A percentile compares a stretch with the other conserved stretches of the same genome.
These are phyloP conservation scores for Hystrix cristata DNA, from an alignment of 2,113 vertebrate genomes.

Conservation along the genomic window DNA sequence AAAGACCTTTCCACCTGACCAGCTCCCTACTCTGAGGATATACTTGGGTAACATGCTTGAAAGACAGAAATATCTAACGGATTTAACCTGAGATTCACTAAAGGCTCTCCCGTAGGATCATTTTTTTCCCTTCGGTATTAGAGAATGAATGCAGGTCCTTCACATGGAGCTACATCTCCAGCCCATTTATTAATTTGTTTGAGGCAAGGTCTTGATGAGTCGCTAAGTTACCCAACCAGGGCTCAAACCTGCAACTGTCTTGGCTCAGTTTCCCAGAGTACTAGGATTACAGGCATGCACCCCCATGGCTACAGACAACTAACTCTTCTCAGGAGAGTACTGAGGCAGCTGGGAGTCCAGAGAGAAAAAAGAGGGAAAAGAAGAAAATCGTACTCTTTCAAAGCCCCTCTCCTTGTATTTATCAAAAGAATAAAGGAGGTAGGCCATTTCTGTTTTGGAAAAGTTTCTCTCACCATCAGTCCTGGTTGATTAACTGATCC, in stretches of 20 bases:
- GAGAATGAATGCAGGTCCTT: neutral
- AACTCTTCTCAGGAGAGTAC: slow-evolving; percentile 61
- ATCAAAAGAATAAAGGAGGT: slow-evolving; percentile 63
- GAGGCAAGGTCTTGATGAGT: neutral
- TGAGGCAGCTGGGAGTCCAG: neutral
- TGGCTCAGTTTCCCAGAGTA: neutral
- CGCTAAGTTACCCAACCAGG: neutral
- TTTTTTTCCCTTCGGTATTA: neutral
- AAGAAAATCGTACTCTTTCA: neutral
- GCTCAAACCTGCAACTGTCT: neutral
- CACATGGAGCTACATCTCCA: neutral
- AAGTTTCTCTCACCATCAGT: slow-evolving; percentile 43
- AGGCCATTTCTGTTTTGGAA: neutral
- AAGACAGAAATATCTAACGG: slow-evolving; percentile 60
- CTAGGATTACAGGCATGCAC: neutral
- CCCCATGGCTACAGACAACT: neutral
- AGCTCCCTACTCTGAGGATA: neutral
- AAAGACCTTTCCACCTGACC: slow-evolving; percentile 80
- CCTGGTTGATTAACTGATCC: slow-evolving; percentile 56
- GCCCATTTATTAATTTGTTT: neutral
- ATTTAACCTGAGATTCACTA: slow-evolving; percentile 74
- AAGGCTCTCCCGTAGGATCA: neutral
- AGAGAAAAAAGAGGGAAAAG: neutral
- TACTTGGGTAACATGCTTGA: slow-evolving; percentile 32
- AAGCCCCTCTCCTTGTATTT: neutral